These are phyloP conservation scores for Sminthurides bifidus DNA, from an alignment of 1,140 invertebrate genomes.

Conservation along the genomic window DNA sequence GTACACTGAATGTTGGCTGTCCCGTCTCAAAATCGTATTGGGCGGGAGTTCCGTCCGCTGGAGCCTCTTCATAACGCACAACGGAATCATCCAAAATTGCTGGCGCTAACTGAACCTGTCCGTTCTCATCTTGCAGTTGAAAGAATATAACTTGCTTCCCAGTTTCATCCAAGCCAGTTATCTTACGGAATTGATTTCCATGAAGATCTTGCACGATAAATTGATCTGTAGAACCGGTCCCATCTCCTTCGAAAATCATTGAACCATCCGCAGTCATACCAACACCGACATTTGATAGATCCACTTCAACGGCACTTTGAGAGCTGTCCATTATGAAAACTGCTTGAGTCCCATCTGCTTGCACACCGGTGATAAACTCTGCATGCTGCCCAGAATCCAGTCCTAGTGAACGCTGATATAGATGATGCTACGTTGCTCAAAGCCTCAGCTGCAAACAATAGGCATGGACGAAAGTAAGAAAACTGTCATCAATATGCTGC, in stretches of 20 bases:
- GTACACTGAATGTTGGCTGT: slow-evolving; percentile 15
- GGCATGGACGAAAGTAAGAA: slow-evolving; percentile 33
- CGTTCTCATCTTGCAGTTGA: slow-evolving; percentile 21
- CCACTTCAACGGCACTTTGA: slow-evolving; percentile 19
- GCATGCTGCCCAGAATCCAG: slow-evolving; percentile 33
- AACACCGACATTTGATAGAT: slow-evolving; percentile 19
- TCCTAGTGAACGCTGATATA: slow-evolving; percentile 47
- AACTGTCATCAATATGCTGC: too few relatives aligned
- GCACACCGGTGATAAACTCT: slow-evolving; percentile 15
- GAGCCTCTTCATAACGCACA: slow-evolving; percentile 6
- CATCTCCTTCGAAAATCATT: slow-evolving; percentile 21
- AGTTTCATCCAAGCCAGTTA: slow-evolving; percentile 26
- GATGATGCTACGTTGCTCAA: slow-evolving; percentile 43
- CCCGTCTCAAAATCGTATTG: slow-evolving; percentile 12
- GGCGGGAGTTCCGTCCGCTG: slow-evolving; percentile 7
- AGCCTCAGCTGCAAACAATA: slow-evolving; percentile 43
- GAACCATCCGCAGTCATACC: slow-evolving; percentile 18
- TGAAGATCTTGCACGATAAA: slow-evolving; percentile 30
- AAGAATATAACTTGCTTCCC: slow-evolving; percentile 30
- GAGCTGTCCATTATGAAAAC: slow-evolving; percentile 26
- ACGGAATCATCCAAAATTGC: slow-evolving; percentile 10
- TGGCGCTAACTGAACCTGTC: slow-evolving; percentile 13
- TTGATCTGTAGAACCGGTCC: neutral
- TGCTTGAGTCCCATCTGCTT: slow-evolving; percentile 13
- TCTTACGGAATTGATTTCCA: slow-evolving; percentile 23